These are phyloP conservation scores for Drosophila glabriapex DNA, from an alignment of 2,888 invertebrate genomes.

Conservation along the genomic window DNA sequence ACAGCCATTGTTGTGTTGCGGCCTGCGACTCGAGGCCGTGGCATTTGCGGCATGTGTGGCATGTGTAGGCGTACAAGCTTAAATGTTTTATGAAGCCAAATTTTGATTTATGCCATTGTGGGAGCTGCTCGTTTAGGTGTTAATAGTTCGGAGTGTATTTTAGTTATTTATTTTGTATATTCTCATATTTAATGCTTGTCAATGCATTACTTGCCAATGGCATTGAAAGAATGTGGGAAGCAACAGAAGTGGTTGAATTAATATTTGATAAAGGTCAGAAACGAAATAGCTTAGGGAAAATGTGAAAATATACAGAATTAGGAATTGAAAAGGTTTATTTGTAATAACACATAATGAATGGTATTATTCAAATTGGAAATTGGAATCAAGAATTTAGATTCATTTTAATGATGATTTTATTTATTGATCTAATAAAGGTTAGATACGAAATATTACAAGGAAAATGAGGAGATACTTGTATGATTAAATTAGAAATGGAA, in stretches of 20 bases:
- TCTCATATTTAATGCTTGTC: constrained; percentile 36
- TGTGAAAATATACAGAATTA: background rate
- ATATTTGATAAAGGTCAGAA: constrained; percentile 1
- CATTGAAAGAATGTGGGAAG: constrained; percentile 4
- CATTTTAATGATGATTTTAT: background rate
- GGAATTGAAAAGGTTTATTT: background rate
- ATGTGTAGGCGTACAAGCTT: constrained; percentile 35
- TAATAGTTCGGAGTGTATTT: constrained; percentile 64
- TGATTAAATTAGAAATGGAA: background rate
- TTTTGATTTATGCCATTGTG: constrained; percentile 64
- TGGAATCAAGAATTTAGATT: background rate
- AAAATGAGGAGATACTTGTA: background rate
- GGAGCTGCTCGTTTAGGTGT: constrained; percentile 64
- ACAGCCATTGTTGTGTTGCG: constrained; percentile 24
- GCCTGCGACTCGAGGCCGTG: constrained; percentile 7
- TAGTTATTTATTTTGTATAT: constrained; percentile 5
- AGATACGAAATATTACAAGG: rapidly evolving
- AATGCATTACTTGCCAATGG: constrained; percentile 40
- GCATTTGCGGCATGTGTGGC: constrained; percentile 24
- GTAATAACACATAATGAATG: background rate
- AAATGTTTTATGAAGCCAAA: constrained; percentile 76
- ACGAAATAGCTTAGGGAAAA: background rate
- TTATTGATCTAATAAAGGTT: background rate
- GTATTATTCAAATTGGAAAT: background rate
- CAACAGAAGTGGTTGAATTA: background rate